Base-by-base conservation (phyloP, 2,113 vertebrate genomes). In the Pterophyllum scalare region DNA sequence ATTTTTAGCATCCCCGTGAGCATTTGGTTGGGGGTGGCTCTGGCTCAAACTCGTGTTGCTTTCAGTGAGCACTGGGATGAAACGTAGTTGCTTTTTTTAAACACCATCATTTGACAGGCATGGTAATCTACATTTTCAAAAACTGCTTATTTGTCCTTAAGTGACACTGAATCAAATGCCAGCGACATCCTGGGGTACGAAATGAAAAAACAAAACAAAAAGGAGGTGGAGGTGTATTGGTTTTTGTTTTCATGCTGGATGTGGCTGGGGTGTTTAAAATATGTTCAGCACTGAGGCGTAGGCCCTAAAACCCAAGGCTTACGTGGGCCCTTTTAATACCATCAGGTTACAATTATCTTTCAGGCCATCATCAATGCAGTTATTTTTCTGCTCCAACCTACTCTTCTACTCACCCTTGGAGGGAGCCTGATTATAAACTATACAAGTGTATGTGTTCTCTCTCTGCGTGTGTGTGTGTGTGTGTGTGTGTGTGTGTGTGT, bases 1-100 rank as follows among this genome's bases (percentile, higher is more conserved):
- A 96, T 93, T 92, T 95, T 93, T 94, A 95, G 94, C 70, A 26
- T 64, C 59, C 81, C 76, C 61, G 57, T 13, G 52, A 87, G 88
- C 82, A 70, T 87, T 93, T 57, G 1, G 58, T 90, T 52, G 82
- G 86, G 72, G 86, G 79, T 75, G 84, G 76, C 81, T 85, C 43
- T 87, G 86, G 87, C 86, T 88, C 85, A 86, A 77, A 85, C 75
- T 75, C 14, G 1, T 33, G 82, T 31, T 82, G 82, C 65, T 72
- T 83, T 81, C 80, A 85, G 72, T 56, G 84, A 85, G 86, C 60
- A 43, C 76, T 76, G 72, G 61, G 80, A 91, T 89, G 78, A 91
- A 87, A 85, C 86, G 76, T 75, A 38, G 58, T 64, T 74, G 54
- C 72, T 87, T 80, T 87, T 91, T 91, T 89, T 88, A 93, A 92